Conservation (phyloP, 1,140 invertebrate genomes). For the Amyelois transitella region DNA sequence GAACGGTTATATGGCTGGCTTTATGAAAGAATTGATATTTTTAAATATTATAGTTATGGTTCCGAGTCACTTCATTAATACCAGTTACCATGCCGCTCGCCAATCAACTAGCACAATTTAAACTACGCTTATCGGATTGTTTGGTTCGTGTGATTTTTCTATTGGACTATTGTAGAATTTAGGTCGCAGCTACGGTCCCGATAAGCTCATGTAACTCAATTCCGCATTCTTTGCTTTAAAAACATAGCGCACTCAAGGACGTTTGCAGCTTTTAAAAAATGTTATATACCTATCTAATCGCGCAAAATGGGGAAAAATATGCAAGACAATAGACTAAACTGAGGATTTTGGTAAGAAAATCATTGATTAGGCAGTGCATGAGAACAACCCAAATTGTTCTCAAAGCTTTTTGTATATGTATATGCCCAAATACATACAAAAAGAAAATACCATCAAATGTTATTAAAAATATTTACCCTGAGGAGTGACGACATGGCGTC, state of each 20-base stretch:
- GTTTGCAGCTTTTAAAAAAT: background rate
- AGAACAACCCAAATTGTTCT: too few species aligned
- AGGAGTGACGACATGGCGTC: too few species aligned
- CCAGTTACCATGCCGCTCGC: background rate
- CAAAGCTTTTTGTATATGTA: too few species aligned
- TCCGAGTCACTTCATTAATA: background rate
- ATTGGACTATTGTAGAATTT: slow-evolving; percentile 40
- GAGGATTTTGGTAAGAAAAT: too few species aligned
- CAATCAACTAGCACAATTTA: slow-evolving; percentile 17
- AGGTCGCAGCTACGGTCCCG: slow-evolving; percentile 34
- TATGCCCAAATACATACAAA: too few species aligned
- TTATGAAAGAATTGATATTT: too few species aligned
- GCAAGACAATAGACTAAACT: too few species aligned
- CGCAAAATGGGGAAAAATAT: too few species aligned
- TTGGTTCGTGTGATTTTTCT: slow-evolving; percentile 60
- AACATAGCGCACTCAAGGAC: background rate
- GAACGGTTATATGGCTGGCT: too few species aligned
- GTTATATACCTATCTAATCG: background rate
- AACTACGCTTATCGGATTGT: slow-evolving; percentile 34
- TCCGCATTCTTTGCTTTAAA: slow-evolving; percentile 1
- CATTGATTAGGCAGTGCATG: too few species aligned
- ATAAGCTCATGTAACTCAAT: slow-evolving; percentile 19
- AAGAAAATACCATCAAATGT: too few species aligned
- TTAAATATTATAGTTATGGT: background rate
- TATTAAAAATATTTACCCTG: too few species aligned